phyloP scores from a whole-genome alignment of 2,113 vertebrate genomes.

The Jacana jacana region DNA sequence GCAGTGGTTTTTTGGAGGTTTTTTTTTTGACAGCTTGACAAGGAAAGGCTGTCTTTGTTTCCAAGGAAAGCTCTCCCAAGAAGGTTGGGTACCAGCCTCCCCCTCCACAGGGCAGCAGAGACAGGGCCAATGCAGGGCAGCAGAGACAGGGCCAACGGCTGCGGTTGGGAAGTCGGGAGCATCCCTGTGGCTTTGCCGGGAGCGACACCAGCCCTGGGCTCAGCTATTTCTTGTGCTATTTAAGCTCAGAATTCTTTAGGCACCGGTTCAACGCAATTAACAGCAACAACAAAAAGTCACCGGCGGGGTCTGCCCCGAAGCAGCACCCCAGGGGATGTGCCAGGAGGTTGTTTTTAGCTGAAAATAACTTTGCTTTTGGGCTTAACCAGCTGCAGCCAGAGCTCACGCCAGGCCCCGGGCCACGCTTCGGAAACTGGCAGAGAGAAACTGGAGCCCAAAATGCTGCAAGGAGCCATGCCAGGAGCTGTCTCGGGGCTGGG shows the following conservation, averaged over 20 bases:
- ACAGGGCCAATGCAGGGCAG: accelerated
- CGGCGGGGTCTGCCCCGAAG: neutral
- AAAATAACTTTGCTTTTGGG: neutral
- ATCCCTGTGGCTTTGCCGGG: neutral
- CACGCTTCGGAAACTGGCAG: neutral
- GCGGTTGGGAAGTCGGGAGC: accelerated
- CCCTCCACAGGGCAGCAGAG: neutral
- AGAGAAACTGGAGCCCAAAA: neutral
- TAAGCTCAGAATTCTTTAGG: neutral
- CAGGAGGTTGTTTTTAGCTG: neutral
- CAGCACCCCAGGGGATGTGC: neutral
- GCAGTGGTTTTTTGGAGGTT: too few species aligned
- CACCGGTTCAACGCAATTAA: neutral
- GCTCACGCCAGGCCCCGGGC: neutral
- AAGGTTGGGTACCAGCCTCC: neutral
- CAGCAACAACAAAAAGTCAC: neutral
- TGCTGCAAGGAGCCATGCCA: neutral
- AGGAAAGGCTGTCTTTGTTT: neutral
- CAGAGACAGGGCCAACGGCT: neutral
- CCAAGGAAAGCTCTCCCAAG: neutral
- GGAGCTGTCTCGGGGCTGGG: neutral
- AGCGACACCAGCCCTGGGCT: neutral
- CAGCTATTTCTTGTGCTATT: neutral
- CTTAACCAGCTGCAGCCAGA: neutral
- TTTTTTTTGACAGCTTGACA: too few species aligned